phyloP scores from a whole-genome alignment of 2,888 invertebrate species.

The Drosophila borealis region DNA sequence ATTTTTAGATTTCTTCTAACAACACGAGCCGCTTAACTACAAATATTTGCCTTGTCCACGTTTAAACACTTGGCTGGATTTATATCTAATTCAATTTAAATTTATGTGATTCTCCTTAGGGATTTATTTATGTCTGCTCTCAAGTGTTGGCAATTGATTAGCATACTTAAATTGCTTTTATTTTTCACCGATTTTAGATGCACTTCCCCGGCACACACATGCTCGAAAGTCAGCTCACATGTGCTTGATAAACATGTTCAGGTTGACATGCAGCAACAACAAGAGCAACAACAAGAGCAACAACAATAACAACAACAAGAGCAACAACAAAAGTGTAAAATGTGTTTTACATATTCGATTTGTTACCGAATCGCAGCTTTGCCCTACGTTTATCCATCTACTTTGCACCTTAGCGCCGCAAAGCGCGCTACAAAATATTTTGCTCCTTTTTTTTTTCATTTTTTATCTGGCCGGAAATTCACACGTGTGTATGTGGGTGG shows the following conservation, averaged over 20 bases:
- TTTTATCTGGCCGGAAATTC: constrained; percentile 34
- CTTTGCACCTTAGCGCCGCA: constrained; percentile 68
- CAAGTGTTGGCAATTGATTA: constrained; percentile 68
- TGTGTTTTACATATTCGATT: constrained; percentile 51
- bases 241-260: constrained; percentile 49
- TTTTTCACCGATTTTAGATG: constrained; percentile 18
- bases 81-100: constrained; percentile 46
- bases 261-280: constrained; percentile 30
- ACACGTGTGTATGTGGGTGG: constrained; percentile 8
- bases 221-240: constrained; percentile 12
- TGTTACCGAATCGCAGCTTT: constrained; percentile 47
- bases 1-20: neutral
- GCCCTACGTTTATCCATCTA: constrained; percentile 68
- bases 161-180: constrained; percentile 55
- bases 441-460: constrained; percentile 13
- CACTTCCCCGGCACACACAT: neutral
- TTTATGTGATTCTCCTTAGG: constrained; percentile 32
- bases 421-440: constrained; percentile 35
- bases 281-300: constrained; percentile 10
- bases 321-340: constrained; percentile 9
- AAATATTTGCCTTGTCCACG: constrained; percentile 25
- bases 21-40: constrained; percentile 8
- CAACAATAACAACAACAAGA: constrained; percentile 15
- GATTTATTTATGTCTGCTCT: constrained; percentile 63
- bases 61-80: constrained; percentile 12